Percentiles rank a stretch among this genome's conserved stretches.
phyloP scores from a whole-genome alignment of 2,113 vertebrate genomes.

The Axis porcinus region DNA sequence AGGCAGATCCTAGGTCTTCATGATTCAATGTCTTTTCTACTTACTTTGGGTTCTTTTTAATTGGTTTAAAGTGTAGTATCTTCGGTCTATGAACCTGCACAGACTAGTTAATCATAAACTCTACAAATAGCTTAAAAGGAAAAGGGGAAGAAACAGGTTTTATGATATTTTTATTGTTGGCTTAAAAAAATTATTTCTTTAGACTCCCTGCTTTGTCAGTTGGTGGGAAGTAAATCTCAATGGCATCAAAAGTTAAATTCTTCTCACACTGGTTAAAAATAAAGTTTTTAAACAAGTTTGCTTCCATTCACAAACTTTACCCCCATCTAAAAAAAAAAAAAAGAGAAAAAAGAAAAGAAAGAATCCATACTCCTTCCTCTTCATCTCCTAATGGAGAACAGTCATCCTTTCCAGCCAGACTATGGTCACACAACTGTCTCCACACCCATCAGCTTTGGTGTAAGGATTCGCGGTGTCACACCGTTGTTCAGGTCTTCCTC shows the following conservation, averaged over 20 bases:
- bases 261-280: conserved; percentile 73
- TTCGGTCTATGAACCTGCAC: conserved; percentile 89
- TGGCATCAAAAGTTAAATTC: conserved; percentile 61
- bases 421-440: conserved; percentile 90
- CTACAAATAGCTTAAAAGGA: conserved; percentile 75
- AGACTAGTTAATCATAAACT: conserved; percentile 82
- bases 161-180: conserved; percentile 44
- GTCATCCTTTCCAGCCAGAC: background rate
- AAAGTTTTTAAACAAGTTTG: conserved; percentile 71
- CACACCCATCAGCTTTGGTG: conserved; percentile 93
- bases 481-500: conserved; percentile 99
- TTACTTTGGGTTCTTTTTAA: conserved; percentile 72
- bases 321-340: conserved; percentile 20
- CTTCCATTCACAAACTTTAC: conserved; percentile 63
- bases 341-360: conserved; percentile 49
- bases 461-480: conserved; percentile 95
- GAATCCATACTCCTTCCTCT: conserved; percentile 23
- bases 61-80: conserved; percentile 72
- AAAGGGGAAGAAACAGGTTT: conserved; percentile 44
- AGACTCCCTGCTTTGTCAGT: conserved; percentile 36
- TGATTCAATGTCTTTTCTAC: conserved; percentile 50
- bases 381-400: conserved; percentile 43
- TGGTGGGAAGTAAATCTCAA: conserved; percentile 60
- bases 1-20: conserved; percentile 56
- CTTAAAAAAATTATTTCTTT: conserved; percentile 62